A percentile compares a stretch with the other conserved stretches of the same genome.
Evolutionary conservation across 2,888 invertebrate genomes (phyloP).

Genomic region (Dioctria linearis): DNA sequence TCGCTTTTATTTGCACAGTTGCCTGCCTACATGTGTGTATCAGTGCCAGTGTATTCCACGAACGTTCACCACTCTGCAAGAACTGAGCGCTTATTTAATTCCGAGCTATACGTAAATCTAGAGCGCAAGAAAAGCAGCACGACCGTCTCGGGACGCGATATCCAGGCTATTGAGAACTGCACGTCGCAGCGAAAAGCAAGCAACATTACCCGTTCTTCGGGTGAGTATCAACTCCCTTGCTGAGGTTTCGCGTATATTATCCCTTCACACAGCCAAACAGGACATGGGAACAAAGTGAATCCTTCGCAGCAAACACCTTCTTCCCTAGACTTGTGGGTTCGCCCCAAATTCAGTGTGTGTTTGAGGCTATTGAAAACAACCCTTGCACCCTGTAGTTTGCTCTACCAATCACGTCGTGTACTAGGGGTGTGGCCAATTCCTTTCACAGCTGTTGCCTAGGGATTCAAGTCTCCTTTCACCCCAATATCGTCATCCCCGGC

Average conservation of each 20-base stretch:
- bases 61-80: constrained; percentile 18
- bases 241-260: constrained; percentile 35
- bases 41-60: constrained; percentile 16
- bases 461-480: constrained; percentile 47
- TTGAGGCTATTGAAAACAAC: constrained; percentile 40
- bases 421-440: constrained; percentile 53
- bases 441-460: constrained; percentile 56
- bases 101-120: constrained; percentile 7
- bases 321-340: constrained; percentile 40
- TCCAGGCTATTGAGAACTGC: constrained; percentile 71
- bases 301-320: constrained; percentile 39
- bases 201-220: constrained; percentile 20
- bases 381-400: constrained; percentile 40
- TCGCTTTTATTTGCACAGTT: constrained; percentile 6
- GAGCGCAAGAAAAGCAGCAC: constrained; percentile 56
- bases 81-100: neutral
- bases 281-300: constrained; percentile 44
- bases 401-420: constrained; percentile 53
- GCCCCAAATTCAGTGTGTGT: constrained; percentile 26
- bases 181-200: constrained; percentile 57
- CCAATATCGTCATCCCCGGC: constrained; percentile 18
- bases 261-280: constrained; percentile 48
- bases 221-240: constrained; percentile 16
- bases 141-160: constrained; percentile 71
- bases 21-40: constrained; percentile 42